These are phyloP conservation scores for Noctuana brunneofusca DNA, from an alignment of 2,888 invertebrate genomes.

Conservation along the genomic window DNA sequence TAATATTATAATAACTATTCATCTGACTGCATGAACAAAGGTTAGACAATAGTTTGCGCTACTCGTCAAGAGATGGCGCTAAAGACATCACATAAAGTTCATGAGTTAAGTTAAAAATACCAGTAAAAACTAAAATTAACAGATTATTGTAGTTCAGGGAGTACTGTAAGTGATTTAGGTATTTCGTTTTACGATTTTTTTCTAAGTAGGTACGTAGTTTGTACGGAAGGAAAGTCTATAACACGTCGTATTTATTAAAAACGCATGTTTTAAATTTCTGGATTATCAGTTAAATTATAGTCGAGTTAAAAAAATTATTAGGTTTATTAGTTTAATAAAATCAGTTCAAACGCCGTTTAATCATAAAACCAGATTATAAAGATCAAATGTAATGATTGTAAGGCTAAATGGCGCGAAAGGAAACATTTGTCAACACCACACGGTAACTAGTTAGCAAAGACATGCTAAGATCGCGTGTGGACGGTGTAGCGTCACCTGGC, in stretches of 20 bases:
- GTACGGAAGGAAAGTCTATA: too few species aligned
- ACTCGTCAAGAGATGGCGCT: constrained; percentile 69
- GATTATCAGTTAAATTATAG: neutral
- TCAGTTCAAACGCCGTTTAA: neutral
- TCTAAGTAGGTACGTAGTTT: too few species aligned
- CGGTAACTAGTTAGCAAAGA: constrained; percentile 43
- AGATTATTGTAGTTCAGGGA: neutral
- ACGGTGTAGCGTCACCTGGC: constrained; percentile 52
- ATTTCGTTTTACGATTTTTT: too few species aligned
- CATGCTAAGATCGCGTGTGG: constrained; percentile 45
- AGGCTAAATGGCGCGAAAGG: constrained; percentile 39
- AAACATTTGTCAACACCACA: constrained; percentile 46
- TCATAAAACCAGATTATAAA: constrained; percentile 17
- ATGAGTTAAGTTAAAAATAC: neutral
- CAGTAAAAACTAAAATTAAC: neutral
- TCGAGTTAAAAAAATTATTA: neutral
- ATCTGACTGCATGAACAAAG: neutral
- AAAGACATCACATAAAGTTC: constrained; percentile 7
- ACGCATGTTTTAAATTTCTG: too few species aligned
- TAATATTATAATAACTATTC: too few species aligned
- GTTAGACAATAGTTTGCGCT: constrained; percentile 43
- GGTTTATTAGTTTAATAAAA: neutral
- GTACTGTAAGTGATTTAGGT: too few species aligned
- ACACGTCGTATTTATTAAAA: too few species aligned
- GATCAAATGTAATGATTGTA: constrained; percentile 41